Evolutionary conservation across 2,797 vertebrate species (phyloP), one percentile per base, ranked within the genome.

Genomic region (Brachyalestes nurse): DNA sequence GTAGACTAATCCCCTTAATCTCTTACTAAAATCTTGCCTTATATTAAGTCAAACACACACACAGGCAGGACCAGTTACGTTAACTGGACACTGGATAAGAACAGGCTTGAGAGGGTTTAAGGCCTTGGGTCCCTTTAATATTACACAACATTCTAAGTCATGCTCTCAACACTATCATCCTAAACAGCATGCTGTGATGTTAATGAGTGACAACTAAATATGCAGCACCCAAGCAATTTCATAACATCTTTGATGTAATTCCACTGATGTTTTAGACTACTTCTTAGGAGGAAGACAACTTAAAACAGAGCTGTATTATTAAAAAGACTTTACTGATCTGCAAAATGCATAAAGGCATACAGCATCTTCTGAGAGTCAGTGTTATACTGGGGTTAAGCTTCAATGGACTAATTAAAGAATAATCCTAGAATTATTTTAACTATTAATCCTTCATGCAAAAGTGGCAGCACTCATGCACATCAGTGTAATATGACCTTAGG

Each of bases 401-500:
- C 9, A 69, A 49, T 8, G 19, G 5, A 71, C 45, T 71, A 51
- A 47, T 25, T 69, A n/a, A 49, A 21, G 42, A 69, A 71, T 14
- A 51, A 71, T 13, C 13, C 45, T 28, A 51, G 5, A 51, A 28
- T 71, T 10, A 45, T 25, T 70, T 70, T 7, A 25, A 25, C 38
- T 13, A 75, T 25, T 19, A 70, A 2, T 9, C 16, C 25, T 17
- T 58, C 51, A 76, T 57, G 57, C 25, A 34, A 42, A 23, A 64
- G 45, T 16, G 38, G 9, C 21, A 53, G 49, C 25, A 14, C 34
- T n/a, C 38, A 70, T 74, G 42, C 13, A 57, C 73, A 53, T 6
- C 40, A 47, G 14, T 71, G 49, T 75, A 79, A 75, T 34, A 79
- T n/a, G n/a, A n/a, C n/a, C n/a, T n/a, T n/a, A n/a, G n/a, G n/a